Base-by-base conservation (phyloP, 2,113 vertebrate genomes). In the Albula goreensis region DNA sequence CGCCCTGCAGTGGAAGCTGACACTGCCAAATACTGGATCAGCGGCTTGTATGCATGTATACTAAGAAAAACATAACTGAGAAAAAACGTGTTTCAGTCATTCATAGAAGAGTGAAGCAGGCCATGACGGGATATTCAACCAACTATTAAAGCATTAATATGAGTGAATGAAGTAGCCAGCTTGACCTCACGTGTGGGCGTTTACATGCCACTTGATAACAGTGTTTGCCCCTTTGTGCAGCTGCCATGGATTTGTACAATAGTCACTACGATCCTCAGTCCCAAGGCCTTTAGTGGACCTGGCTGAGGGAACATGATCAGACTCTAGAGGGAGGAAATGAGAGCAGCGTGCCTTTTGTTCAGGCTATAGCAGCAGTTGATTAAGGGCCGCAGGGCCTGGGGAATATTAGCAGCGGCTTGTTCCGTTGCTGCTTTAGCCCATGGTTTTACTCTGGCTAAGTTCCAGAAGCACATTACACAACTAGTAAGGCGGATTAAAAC, bases 401-500 rank as follows among this genome's bases (percentile, higher is more conserved):
- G 60, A 66, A 66, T 19, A 66, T 66, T 41, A 41, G 31, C 31
- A 41, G 31, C 31, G 31, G 31, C 31, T 41, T 41, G 31, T 41
- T 41, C 31, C 31, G 31, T 41, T 41, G 31, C 31, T 41, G 31
- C 31, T 41, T 41, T 41, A 41, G 31, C 31, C 60, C 60, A 1
- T 2, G 15, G 15, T 66, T 66, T 15, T 66, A 66, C 60, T 66
- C 60, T 66, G 60, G 60, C 60, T 66, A 66, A 31, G 70, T 31
- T 70, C 63, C 63, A 70, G 17, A 31, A 74, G n/a, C 70, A 74
- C 70, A 74, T 74, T 74, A 74, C 70, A 74, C 70, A 74, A 74
- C n/a, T n/a, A 74, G 19, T 25, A 31, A 74, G 70, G 6, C n/a
- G 70, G 70, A 74, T 74, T 74, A 74, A 74, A 74, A 22, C 8